Base-by-base conservation (phyloP, 2,113 vertebrate species). In the Chrysemys picta region DNA sequence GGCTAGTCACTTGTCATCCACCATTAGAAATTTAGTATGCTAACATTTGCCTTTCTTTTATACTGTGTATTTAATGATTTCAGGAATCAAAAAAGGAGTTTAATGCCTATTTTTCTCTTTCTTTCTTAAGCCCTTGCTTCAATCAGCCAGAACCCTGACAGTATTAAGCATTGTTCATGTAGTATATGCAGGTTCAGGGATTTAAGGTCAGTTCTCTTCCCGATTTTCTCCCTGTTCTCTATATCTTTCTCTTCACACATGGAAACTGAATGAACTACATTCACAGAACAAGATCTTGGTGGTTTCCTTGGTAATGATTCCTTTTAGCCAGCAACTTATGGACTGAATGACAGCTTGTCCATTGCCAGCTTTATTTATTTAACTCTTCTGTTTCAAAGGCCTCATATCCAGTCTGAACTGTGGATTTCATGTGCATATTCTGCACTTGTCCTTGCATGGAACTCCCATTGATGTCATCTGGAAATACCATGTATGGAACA, bases 11-110 rank as follows among this genome's bases (percentile, higher is more conserved):
- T 76, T 88, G 8, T 94, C 86, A 93, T 47, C n/a, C 24, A 80
- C 54, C 82, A 29, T 54, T 59, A 45, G 11, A 76, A 45, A 45
- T 76, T 45, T 94, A 57, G 49, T 45, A 12, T 90, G 54, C 45
- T 89, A 82, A 59, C 47, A 5, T 10, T 89, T 93, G 57, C 47
- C 76, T 94, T 27, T 27, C 24, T 78, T 25, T 72, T 72, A 38
- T 78, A 27, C 25, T 45, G 42, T 81, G n/a, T 76, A 79, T 16
- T 93, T 93, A 85, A 93, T 88, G 49, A 92, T 88, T 95, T 86
- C 86, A 87, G 8, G 57, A 80, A 80, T 80, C 31, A 10, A 92
- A 79, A 84, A 89, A 72, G n/a, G 38, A 38, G 35, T 72, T 72
- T 72, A 38, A 50, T 88, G 31, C 72, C 24, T 92, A 38, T 84